Evolutionary conservation across 2,113 vertebrate genomes (phyloP), one percentile per base, ranked within the genome.

Genomic region (Anarhynchus alexandrinus): DNA sequence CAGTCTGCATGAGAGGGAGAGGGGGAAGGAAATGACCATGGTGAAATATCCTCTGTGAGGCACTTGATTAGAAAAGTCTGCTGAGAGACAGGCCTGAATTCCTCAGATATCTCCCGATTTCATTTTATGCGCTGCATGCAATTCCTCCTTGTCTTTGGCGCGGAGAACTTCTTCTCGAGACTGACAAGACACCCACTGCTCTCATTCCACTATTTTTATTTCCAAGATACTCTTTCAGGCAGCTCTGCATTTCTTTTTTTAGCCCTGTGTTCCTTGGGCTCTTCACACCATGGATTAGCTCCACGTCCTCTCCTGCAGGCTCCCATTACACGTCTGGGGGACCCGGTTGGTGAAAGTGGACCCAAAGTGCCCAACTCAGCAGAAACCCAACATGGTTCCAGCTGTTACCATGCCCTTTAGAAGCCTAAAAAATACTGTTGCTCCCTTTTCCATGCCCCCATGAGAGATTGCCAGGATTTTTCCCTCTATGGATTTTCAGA

Each of bases 121-220:
- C 79, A 55, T 94, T 97, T 91, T 96, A 79, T 91, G 10, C 8
- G 0, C 93, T 89, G 95, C 90, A 85, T 95, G 96, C 94, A 96
- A 95, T 97, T 96, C 94, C 86, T 95, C 96, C 84, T 96, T 76
- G 47, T 95, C 95, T 96, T 97, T 97, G 97, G 97, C 97, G 38
- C 43, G 2, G 71, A 95, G 65, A 90, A 88, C 86, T 90, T 92
- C 93, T 96, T 90, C 98, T 97, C 21, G 22, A 94, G 97, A 94
- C 98, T 95, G 92, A 97, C 94, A 95, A 96, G 97, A 97, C 97
- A 97, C 96, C 96, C 96, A 91, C 97, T 94, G 94, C 91, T 97
- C 97, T 97, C 88, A 91, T 97, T 97, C 96, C 92, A 95, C 97
- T 98, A 97, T 96, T 98, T 98, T 98, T 98, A 97, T 98, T 97